Evolutionary conservation across 2,888 invertebrate species (phyloP).

Genomic region (Hydroisotoma schaefferi): DNA sequence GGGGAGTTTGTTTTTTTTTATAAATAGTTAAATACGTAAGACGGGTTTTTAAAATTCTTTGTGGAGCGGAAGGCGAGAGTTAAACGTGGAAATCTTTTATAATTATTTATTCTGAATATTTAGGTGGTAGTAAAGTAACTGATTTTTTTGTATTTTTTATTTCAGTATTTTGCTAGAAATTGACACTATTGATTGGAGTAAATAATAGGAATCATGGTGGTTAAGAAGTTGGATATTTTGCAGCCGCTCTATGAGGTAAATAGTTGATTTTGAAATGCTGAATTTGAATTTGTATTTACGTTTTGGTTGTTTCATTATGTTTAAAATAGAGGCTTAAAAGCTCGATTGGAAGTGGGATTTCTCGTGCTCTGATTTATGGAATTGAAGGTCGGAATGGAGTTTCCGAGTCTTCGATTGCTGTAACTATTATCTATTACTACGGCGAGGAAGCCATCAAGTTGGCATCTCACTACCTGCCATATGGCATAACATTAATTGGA

Average conservation of each 20-base stretch:
- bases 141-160: too few relatives aligned
- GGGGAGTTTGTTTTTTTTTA: too few relatives aligned
- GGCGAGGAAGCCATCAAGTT: slow-evolving; percentile 34
- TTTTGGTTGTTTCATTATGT: not conserved
- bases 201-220: too few relatives aligned
- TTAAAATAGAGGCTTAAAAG: slow-evolving; percentile 34
- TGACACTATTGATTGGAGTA: too few relatives aligned
- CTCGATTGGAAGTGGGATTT: slow-evolving; percentile 21
- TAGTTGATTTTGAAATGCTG: not conserved
- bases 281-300: not conserved
- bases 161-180: too few relatives aligned
- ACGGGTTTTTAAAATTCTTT: too few relatives aligned
- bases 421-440: slow-evolving; percentile 35
- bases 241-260: slow-evolving; percentile 44
- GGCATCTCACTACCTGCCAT: slow-evolving; percentile 33
- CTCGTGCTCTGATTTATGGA: slow-evolving; percentile 39
- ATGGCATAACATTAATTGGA: slow-evolving; percentile 42
- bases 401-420: slow-evolving; percentile 34
- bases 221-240: slow-evolving; percentile 40
- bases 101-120: too few relatives aligned
- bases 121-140: too few relatives aligned
- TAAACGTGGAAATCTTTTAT: too few relatives aligned
- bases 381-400: slow-evolving; percentile 32
- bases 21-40: too few relatives aligned
- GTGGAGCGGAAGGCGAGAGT: too few relatives aligned